These are phyloP conservation scores for Doris montereyensis DNA, from an alignment of 2,888 invertebrate genomes.

Conservation along the genomic window DNA sequence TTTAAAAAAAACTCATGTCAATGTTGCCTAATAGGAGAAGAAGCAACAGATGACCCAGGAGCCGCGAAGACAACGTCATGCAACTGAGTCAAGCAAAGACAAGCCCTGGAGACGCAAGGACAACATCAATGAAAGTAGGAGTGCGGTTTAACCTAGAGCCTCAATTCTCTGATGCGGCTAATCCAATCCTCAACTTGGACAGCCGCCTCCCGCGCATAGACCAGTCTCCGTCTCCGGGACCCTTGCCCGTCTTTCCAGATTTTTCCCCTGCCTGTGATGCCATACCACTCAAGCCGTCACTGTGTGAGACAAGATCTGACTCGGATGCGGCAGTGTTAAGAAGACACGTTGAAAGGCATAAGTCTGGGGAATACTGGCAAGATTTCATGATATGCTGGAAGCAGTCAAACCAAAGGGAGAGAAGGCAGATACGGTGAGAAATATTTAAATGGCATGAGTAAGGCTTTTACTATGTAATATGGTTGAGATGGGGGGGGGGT, in stretches of 20 bases:
- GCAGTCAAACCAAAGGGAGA: constrained; percentile 36
- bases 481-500: no score
- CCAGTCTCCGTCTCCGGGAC: no score
- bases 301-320: constrained; percentile 38
- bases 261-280: no score
- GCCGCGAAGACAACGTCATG: constrained; percentile 55
- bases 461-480: no score
- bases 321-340: constrained; percentile 26
- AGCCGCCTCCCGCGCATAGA: no score
- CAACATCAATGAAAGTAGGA: constrained; percentile 63
- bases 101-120: constrained; percentile 47
- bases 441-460: no score
- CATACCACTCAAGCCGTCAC: constrained; percentile 26
- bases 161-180: constrained; percentile 45
- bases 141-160: constrained; percentile 63
- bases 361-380: constrained; percentile 53
- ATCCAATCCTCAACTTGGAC: no score
- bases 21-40: constrained; percentile 36
- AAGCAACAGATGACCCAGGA: constrained; percentile 33
- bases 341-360: constrained; percentile 50
- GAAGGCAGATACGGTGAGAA: constrained; percentile 35
- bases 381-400: constrained; percentile 42
- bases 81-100: constrained; percentile 62
- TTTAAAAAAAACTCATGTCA: no score
- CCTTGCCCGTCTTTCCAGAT: no score